Conservation (phyloP, 2,888 invertebrate species). For the Erebia epiphron region DNA sequence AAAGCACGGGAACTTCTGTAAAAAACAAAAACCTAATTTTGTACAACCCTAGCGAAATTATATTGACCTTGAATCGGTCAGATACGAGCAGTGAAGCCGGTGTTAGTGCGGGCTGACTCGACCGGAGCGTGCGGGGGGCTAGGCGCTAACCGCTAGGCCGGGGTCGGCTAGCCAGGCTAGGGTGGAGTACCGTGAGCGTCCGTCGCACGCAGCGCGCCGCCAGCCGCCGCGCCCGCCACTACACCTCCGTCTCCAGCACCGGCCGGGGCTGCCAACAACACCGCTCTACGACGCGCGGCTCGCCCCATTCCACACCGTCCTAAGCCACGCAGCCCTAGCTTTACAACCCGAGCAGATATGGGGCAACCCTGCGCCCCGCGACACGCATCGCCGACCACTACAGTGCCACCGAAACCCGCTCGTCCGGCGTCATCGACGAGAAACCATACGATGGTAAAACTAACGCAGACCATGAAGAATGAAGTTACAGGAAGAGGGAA, state of each 20-base stretch:
- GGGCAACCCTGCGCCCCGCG: slow-evolving; percentile 28
- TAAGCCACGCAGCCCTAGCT: slow-evolving; percentile 71
- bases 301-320: slow-evolving; percentile 80
- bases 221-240: slow-evolving; percentile 81
- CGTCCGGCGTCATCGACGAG: slow-evolving; percentile 34
- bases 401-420: slow-evolving; percentile 11
- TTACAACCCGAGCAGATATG: slow-evolving; percentile 57
- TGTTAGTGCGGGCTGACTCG: slow-evolving; percentile 41
- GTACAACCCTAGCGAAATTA: not conserved
- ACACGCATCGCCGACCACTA: no score
- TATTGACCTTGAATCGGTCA: not conserved
- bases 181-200: slow-evolving; percentile 74
- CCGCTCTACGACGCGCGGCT: slow-evolving; percentile 78
- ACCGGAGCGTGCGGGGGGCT: slow-evolving; percentile 36
- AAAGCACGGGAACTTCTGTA: not conserved
- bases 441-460: slow-evolving; percentile 22
- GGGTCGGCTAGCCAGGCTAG: slow-evolving; percentile 38
- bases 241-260: slow-evolving; percentile 81
- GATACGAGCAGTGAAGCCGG: slow-evolving; percentile 9
- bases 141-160: slow-evolving; percentile 24
- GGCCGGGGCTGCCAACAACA: slow-evolving; percentile 81
- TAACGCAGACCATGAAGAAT: not conserved
- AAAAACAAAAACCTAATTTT: not conserved
- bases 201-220: slow-evolving; percentile 76
- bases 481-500: not conserved